Base-by-base conservation (phyloP, 1,140 invertebrate species). In the Danaus melanippus region DNA sequence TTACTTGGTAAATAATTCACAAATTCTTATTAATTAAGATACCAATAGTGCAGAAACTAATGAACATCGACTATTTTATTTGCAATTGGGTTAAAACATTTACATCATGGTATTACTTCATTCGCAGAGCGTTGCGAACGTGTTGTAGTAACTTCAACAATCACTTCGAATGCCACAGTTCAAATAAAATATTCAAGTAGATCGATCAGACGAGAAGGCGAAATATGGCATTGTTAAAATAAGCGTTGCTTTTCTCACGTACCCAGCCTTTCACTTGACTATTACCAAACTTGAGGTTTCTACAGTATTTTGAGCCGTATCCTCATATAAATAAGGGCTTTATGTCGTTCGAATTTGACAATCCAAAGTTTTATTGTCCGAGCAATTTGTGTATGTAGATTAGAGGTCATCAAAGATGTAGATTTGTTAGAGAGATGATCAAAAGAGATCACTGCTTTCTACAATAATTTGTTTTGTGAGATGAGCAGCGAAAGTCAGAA, bases 381-480 rank as follows among this genome's bases (percentile, higher is more conserved):
- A 80, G 74, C 78, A 73, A 80, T 83, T 85, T 80, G 76, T 79
- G 74, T 80, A 81, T 83, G 77, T 80, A 80, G 77, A 82, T 80
- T 82, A 77, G 76, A 80, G 79, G 82, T 85, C 82, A 82, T 76
- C 79, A 79, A 58, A 68, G 69, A 66, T 75, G 67, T 66, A 66
- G 60, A 66, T 74, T 69, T 69, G 58, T 71, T 73, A 66, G 50
- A 58, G 52, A 64, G 58, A 53, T 58, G 56, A 56, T 69, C 64
- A 63, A 54, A 57, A 12, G 39, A 58, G 46, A 62, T 56, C 50
- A 42, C 46, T 62, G 42, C 57, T 64, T 69, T 69, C 61, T 48
- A 53, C 45, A 39, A 49, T 47, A 56, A 60, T 64, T 64, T 56
- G 62, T 59, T 59, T 57, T 57, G 60, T 46, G 53, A 57, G 49